Base-by-base conservation (phyloP, 2,113 vertebrate species). In the Anser brachyrhynchus region DNA sequence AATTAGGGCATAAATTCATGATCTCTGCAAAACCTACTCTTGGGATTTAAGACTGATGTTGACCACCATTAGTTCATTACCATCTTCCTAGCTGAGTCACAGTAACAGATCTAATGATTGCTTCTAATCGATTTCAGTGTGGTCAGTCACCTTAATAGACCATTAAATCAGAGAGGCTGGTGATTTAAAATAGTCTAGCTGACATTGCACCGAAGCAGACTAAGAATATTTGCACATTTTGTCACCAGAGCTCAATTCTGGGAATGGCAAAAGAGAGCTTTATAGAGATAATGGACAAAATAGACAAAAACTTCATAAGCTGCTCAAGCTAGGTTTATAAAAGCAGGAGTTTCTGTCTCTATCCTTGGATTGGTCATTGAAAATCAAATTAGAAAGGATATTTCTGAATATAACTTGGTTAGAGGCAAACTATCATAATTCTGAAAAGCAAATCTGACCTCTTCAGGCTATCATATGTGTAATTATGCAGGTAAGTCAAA, bases 1-100 rank as follows among this genome's bases (percentile, higher is more conserved):
- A 76, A 90, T 49, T 49, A 33, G 3, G 31, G 3, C 9, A 73
- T 61, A 93, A 87, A 76, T 31, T 61, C 14, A 57, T 5, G 10
- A 66, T 44, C 44, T 9, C 29, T 82, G 20, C 10, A 71, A 65
- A 88, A 85, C 43, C 37, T 85, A 29, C 15, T 58, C 10, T 19
- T 87, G 75, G 87, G 71, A 62, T 92, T 88, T 91, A 88, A 73
- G 75, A 4, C 33, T 85, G 22, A 9, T 52, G 22, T 73, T 91
- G 33, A 23, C 18, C 67, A 44, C 22, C 29, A 25, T 85, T 76
- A 90, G 15, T 35, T 73, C 39, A 70, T 70, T 66, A 58, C 18
- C 16, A 18, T 83, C 51, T 66, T 76, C 64, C 41, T 31, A 62
- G 21, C 26, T 80, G 58, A 92, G 54, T 70, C 75, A 80, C 35